phyloP scores from a whole-genome alignment of 2,888 invertebrate genomes.

The Thecophora atra region DNA sequence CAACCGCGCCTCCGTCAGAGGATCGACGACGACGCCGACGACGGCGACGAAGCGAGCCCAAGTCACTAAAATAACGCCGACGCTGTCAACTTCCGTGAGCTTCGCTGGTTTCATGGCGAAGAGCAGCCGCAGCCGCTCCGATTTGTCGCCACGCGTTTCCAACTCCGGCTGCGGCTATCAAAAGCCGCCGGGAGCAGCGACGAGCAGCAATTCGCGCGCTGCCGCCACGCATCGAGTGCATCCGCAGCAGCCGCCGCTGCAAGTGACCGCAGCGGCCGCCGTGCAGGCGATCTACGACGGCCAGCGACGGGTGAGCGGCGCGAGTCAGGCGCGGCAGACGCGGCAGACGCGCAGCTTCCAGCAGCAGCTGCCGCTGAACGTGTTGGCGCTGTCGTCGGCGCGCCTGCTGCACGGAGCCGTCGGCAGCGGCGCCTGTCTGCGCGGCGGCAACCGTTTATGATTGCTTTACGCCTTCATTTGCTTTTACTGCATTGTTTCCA shows the following conservation, averaged over 20 bases:
- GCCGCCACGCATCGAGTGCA: slow-evolving; percentile 38
- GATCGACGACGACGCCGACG: slow-evolving; percentile 1
- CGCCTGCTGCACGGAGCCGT: slow-evolving; percentile 39
- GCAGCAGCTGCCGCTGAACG: slow-evolving; percentile 33
- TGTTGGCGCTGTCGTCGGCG: slow-evolving; percentile 43
- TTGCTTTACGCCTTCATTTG: slow-evolving; percentile 45
- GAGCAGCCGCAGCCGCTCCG: slow-evolving; percentile 46
- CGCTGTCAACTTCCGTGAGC: background rate
- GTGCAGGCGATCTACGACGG: slow-evolving; percentile 18
- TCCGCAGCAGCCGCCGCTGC: slow-evolving; percentile 43
- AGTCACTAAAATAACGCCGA: slow-evolving; percentile 25
- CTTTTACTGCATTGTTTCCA: slow-evolving; percentile 41
- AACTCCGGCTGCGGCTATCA: slow-evolving; percentile 31
- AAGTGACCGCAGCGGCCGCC: slow-evolving; percentile 5
- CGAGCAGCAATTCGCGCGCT: slow-evolving; percentile 2
- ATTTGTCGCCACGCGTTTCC: slow-evolving; percentile 42
- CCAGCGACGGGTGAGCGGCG: no score
- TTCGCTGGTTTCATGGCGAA: slow-evolving; percentile 18
- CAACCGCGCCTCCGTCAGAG: background rate
- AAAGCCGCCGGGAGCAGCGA: slow-evolving; percentile 1
- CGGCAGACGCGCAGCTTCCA: slow-evolving; percentile 8
- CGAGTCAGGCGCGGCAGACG: slow-evolving; percentile 23
- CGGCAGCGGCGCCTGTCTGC: slow-evolving; percentile 35
- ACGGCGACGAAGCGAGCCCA: slow-evolving; percentile 13
- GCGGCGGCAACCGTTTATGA: slow-evolving; percentile 43